Conservation (phyloP, 2,113 vertebrate species). For the Symphodus melops region DNA sequence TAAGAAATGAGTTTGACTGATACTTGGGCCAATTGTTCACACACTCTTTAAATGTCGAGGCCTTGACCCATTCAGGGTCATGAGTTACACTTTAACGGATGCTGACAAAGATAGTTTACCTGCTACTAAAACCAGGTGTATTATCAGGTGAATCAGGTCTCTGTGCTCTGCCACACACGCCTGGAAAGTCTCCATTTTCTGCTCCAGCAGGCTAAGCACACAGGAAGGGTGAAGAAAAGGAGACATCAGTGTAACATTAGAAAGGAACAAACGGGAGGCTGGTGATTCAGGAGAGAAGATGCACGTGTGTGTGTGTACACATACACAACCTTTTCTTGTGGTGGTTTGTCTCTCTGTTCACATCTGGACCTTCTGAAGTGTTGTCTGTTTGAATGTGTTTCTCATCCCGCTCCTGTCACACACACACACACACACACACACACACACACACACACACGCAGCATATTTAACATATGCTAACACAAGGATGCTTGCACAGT, state of each 20-base stretch:
- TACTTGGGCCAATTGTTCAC: neutral
- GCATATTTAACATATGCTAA: neutral
- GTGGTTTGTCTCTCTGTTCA: neutral
- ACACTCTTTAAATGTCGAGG: neutral
- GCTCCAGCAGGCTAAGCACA: conserved; percentile 78
- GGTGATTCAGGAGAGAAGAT: neutral
- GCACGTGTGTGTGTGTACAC: neutral
- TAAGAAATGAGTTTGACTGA: neutral
- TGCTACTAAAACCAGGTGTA: conserved; percentile 78
- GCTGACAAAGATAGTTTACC: conserved; percentile 74
- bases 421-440: conserved; percentile 1
- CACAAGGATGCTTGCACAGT: neutral
- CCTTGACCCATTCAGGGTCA: neutral
- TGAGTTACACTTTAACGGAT: conserved; percentile 37
- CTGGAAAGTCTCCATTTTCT: conserved; percentile 72
- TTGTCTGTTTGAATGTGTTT: conserved; percentile 32
- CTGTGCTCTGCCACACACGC: conserved; percentile 77
- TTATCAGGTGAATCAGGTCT: conserved; percentile 60
- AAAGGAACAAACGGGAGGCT: neutral
- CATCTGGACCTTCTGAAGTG: neutral
- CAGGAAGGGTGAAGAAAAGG: conserved; percentile 20
- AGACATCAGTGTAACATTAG: conserved; percentile 11
- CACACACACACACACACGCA: conserved; percentile 1
- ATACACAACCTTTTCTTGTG: conserved; percentile 45
- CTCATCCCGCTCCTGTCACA: conserved; percentile 40